phyloP scores from a whole-genome alignment of 2,797 vertebrate species.

The Myiotriccus ornatus region DNA sequence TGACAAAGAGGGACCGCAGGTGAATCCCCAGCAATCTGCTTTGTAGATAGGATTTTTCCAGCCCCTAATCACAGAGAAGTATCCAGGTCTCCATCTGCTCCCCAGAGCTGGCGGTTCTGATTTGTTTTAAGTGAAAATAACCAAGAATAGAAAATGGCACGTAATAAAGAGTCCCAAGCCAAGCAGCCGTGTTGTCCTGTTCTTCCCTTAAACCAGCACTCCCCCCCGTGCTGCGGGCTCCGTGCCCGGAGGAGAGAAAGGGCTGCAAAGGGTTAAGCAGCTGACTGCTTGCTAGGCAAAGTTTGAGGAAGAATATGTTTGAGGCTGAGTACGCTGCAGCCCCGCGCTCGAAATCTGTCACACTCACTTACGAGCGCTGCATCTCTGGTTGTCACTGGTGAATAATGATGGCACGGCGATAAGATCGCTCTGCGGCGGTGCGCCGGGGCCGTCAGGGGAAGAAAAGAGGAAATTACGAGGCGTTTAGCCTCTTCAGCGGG shows the following conservation, averaged over 20 bases:
- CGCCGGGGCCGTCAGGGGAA: background rate
- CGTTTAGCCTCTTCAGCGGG: constrained; percentile 17
- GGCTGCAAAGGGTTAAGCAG: constrained; percentile 72
- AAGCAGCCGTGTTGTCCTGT: background rate
- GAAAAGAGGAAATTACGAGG: constrained; percentile 12
- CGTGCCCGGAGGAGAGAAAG: background rate
- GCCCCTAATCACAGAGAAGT: background rate
- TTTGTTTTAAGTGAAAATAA: background rate
- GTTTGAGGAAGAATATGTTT: constrained; percentile 45
- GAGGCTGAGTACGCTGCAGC: constrained; percentile 27
- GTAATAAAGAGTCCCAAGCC: background rate
- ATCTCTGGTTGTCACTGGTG: constrained; percentile 55
- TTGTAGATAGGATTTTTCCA: background rate
- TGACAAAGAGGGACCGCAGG: constrained; percentile 1
- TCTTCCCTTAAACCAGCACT: background rate
- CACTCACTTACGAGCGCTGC: constrained; percentile 60
- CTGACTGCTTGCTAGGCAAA: constrained; percentile 56
- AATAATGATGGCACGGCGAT: constrained; percentile 61
- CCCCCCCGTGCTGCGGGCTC: background rate
- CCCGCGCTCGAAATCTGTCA: constrained; percentile 57
- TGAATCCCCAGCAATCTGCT: background rate
- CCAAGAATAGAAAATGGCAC: background rate
- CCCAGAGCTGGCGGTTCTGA: background rate
- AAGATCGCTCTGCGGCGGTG: constrained; percentile 42
- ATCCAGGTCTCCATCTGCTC: background rate